Conservation (phyloP, 2,888 invertebrate species). For the Callimorpha dominula region DNA sequence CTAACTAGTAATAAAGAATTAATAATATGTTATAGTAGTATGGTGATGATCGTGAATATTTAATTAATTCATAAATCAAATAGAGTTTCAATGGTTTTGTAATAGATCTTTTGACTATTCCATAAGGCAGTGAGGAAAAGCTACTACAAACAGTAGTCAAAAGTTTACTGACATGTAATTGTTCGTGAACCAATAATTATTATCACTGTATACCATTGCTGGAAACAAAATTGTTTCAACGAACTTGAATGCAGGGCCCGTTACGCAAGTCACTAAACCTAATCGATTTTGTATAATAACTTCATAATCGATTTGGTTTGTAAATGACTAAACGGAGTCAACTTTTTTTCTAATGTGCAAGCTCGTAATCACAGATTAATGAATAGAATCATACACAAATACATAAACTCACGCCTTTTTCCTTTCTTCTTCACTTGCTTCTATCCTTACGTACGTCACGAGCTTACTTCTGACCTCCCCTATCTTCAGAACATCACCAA, state of each 20-base stretch:
- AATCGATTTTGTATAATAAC: background rate
- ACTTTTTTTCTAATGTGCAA: background rate
- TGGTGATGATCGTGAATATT: no score
- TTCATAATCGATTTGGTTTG: background rate
- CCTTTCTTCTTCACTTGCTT: no score
- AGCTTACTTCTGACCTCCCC: no score
- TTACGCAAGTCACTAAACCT: background rate
- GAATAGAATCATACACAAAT: background rate
- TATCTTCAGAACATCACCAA: no score
- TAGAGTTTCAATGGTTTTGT: conserved; percentile 1
- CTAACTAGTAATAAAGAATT: background rate
- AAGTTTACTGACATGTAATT: conserved; percentile 4
- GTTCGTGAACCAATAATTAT: background rate
- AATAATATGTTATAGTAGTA: background rate
- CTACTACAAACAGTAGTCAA: background rate
- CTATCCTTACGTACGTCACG: no score
- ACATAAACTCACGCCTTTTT: background rate
- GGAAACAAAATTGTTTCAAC: background rate
- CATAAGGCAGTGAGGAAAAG: background rate
- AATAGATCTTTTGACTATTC: conserved; percentile 2
- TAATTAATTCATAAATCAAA: background rate
- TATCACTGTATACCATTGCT: background rate
- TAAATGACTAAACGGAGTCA: background rate
- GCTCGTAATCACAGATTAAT: conserved; percentile 15
- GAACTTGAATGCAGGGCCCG: background rate